Percentiles rank a stretch among this genome's conserved stretches.
Conservation (phyloP, 2,888 invertebrate species). For the Chalcosyrphus nemorum region DNA sequence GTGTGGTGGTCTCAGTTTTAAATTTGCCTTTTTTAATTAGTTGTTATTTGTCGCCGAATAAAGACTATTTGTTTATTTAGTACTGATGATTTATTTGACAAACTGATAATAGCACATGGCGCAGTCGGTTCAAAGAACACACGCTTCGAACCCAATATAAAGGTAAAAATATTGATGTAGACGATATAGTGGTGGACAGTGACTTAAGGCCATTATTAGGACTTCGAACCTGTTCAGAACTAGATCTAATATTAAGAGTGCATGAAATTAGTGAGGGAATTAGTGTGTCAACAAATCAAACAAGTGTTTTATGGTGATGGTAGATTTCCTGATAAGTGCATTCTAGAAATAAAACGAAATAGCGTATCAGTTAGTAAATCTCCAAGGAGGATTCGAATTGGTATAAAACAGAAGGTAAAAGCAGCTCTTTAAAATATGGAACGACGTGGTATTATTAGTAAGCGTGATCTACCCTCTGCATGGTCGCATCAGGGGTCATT, state of each 20-base stretch:
- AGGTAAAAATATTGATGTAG: constrained; percentile 1
- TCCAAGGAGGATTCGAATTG: constrained; percentile 32
- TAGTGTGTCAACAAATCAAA: constrained; percentile 10
- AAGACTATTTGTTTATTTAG: too few relatives aligned
- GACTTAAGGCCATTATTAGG: constrained; percentile 30
- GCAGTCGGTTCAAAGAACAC: too few relatives aligned
- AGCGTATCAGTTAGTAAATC: constrained; percentile 36
- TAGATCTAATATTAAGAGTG: constrained; percentile 13
- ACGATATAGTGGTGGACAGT: constrained; percentile 26
- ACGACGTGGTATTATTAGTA: constrained; percentile 56
- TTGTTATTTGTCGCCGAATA: too few relatives aligned
- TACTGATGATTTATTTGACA: too few relatives aligned
- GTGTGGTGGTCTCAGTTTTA: too few relatives aligned
- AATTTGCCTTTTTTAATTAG: too few relatives aligned
- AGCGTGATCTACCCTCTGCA: neutral
- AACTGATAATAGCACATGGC: too few relatives aligned
- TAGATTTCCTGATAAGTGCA: constrained; percentile 39
- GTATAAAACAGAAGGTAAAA: constrained; percentile 13
- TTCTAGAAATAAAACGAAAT: constrained; percentile 28
- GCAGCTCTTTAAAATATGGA: constrained; percentile 50
- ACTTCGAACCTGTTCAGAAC: constrained; percentile 19
- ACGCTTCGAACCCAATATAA: constrained; percentile 35
- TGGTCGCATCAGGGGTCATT: constrained; percentile 38
- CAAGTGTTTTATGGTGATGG: constrained; percentile 30
- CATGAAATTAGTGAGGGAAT: constrained; percentile 2